Percentiles rank a stretch among this genome's conserved stretches.
Conservation (phyloP, 2,113 vertebrate genomes). For the Piprites chloris region DNA sequence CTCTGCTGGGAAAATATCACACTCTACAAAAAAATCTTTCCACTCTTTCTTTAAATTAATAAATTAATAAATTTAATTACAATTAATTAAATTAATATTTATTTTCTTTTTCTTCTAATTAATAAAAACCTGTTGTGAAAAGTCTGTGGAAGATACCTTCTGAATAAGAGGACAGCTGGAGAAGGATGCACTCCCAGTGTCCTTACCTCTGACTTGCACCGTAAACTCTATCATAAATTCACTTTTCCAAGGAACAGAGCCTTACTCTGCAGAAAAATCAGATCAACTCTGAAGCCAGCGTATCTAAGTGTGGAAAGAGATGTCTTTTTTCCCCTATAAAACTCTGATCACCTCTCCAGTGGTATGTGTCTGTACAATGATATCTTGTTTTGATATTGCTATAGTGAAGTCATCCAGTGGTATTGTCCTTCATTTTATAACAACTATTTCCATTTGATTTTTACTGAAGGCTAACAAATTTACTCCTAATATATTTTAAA, state of each 20-base stretch:
- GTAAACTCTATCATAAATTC: neutral
- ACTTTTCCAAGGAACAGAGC: neutral
- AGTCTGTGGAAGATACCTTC: neutral
- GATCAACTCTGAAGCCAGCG: neutral
- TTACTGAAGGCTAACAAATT: slow-evolving; percentile 23
- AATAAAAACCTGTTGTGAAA: neutral
- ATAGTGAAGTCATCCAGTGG: neutral
- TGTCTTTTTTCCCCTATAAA: neutral
- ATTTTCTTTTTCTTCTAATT: neutral
- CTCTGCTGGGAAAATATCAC: slow-evolving; percentile 52
- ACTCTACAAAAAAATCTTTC: slow-evolving; percentile 58
- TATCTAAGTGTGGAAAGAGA: neutral
- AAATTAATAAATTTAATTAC: neutral
- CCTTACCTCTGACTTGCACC: neutral
- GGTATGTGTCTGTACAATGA: neutral
- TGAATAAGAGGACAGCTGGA: neutral
- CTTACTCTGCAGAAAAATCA: neutral
- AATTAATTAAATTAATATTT: neutral
- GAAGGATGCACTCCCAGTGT: neutral
- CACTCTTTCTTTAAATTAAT: slow-evolving; percentile 41
- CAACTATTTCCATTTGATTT: slow-evolving; percentile 29
- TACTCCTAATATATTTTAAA: neutral
- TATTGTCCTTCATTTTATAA: neutral
- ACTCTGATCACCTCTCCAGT: neutral
- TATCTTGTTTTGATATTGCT: neutral